phyloP scores from a whole-genome alignment of 2,888 invertebrate species.

The Luperina testacea region DNA sequence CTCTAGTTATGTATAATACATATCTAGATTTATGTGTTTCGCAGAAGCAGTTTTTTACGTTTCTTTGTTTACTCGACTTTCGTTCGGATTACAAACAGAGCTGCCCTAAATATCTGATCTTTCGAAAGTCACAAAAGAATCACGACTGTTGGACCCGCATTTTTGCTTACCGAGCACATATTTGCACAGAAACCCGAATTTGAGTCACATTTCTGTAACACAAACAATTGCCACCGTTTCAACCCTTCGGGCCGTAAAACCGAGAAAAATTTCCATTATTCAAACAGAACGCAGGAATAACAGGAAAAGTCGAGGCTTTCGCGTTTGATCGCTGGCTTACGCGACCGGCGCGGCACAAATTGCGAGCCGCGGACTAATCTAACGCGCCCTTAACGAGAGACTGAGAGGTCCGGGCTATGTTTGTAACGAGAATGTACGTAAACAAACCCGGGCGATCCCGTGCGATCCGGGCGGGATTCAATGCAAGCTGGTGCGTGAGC shows the following conservation, averaged over 20 bases:
- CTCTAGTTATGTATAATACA: slow-evolving; percentile 4
- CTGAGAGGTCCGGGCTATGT: slow-evolving; percentile 10
- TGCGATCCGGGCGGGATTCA: slow-evolving; percentile 40
- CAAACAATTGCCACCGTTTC: slow-evolving; percentile 58
- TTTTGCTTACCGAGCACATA: slow-evolving; percentile 54
- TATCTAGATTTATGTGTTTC: slow-evolving; percentile 20
- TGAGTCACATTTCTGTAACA: slow-evolving; percentile 59
- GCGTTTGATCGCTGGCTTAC: slow-evolving; percentile 58
- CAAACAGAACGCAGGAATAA: slow-evolving; percentile 61
- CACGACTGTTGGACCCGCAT: slow-evolving; percentile 47
- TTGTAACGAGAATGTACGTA: slow-evolving; percentile 24
- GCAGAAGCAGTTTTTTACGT: slow-evolving; percentile 8
- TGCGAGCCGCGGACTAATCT: slow-evolving; percentile 45
- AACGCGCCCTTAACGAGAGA: slow-evolving; percentile 45
- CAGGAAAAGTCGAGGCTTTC: slow-evolving; percentile 53
- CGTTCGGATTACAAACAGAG: slow-evolving; percentile 27
- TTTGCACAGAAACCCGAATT: slow-evolving; percentile 54
- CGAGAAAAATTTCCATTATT: slow-evolving; percentile 62
- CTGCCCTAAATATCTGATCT: slow-evolving; percentile 44
- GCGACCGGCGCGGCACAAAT: slow-evolving; percentile 48
- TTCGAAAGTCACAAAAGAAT: slow-evolving; percentile 57
- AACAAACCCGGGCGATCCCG: slow-evolving; percentile 38
- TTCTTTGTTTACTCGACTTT: slow-evolving; percentile 32
- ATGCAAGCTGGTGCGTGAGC: slow-evolving; percentile 42
- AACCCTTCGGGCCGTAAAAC: slow-evolving; percentile 59